phyloP scores from a whole-genome alignment of 2,888 invertebrate genomes.

The Ophion ventricosus region DNA sequence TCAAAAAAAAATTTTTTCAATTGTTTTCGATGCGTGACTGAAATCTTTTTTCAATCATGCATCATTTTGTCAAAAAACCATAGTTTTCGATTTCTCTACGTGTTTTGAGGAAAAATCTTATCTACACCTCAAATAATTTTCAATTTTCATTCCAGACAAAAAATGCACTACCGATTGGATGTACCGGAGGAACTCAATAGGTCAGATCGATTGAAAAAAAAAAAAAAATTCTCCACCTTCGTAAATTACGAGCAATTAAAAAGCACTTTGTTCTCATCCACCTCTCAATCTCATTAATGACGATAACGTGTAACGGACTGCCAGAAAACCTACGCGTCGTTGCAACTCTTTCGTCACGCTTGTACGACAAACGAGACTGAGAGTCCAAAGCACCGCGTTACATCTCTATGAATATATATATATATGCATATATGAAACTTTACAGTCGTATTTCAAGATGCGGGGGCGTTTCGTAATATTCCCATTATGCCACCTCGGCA shows the following conservation, averaged over 20 bases:
- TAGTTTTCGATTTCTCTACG: not conserved
- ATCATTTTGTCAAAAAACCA: not conserved
- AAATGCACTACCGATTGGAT: not conserved
- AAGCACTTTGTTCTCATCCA: conserved; percentile 29
- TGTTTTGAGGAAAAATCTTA: not conserved
- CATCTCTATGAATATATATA: not conserved
- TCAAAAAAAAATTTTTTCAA: too few species aligned
- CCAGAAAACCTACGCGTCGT: conserved; percentile 47
- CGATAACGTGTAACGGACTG: conserved; percentile 33
- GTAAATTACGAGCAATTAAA: conserved; percentile 42
- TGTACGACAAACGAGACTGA: conserved; percentile 42
- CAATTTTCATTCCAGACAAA: not conserved
- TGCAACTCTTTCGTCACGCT: conserved; percentile 35
- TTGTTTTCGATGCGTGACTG: too few species aligned
- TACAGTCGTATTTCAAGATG: conserved; percentile 34
- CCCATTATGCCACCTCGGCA: conserved; percentile 47
- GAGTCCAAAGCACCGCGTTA: conserved; percentile 39
- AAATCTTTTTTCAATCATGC: too few species aligned
- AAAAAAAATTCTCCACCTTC: not conserved
- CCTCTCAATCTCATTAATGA: conserved; percentile 41
- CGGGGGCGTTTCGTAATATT: conserved; percentile 61
- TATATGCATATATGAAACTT: not conserved
- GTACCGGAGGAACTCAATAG: not conserved
- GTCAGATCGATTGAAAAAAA: not conserved
- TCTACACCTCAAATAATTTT: not conserved